A percentile compares a stretch with the other conserved stretches of the same genome.
These are phyloP conservation scores for Latrodectus hesperus DNA, from an alignment of 2,888 invertebrate species.

Conservation along the genomic window DNA sequence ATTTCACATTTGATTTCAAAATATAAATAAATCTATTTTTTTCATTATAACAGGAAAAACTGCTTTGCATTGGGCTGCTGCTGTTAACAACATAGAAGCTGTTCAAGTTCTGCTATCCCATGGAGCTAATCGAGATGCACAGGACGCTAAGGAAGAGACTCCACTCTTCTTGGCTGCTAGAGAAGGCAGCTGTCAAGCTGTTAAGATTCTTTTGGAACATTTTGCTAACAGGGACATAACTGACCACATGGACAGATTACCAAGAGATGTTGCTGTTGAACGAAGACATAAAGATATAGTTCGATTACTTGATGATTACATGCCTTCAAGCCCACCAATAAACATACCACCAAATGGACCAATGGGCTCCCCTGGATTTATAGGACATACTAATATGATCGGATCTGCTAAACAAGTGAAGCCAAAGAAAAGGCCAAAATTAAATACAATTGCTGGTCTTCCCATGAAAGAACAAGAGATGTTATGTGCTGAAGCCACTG, in stretches of 20 bases:
- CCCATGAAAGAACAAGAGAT: conserved; percentile 61
- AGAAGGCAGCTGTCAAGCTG: conserved; percentile 95
- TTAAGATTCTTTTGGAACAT: conserved; percentile 91
- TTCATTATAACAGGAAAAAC: conserved; percentile 77
- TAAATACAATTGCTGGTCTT: conserved; percentile 68
- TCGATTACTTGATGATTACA: conserved; percentile 90
- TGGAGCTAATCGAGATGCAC: conserved; percentile 97
- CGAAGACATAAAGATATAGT: conserved; percentile 95
- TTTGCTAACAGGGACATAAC: conserved; percentile 97
- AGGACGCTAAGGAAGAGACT: conserved; percentile 97
- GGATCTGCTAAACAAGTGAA: conserved; percentile 66
- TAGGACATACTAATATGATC: conserved; percentile 47
- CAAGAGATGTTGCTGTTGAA: conserved; percentile 93
- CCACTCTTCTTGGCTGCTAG: conserved; percentile 96
- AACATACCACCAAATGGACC: conserved; percentile 53
- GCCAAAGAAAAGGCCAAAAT: conserved; percentile 67
- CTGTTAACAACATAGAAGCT: conserved; percentile 96
- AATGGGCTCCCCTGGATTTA: conserved; percentile 64
- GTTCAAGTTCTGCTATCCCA: conserved; percentile 91
- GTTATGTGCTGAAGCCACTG: conserved; percentile 43
- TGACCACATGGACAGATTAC: conserved; percentile 97
- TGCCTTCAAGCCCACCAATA: conserved; percentile 80
- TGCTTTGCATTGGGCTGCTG: conserved; percentile 98
- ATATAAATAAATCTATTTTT: background rate
- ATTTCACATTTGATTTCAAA: background rate